Base-by-base conservation (phyloP, 2,797 vertebrate genomes). In the Rhinogobio ventralis region DNA sequence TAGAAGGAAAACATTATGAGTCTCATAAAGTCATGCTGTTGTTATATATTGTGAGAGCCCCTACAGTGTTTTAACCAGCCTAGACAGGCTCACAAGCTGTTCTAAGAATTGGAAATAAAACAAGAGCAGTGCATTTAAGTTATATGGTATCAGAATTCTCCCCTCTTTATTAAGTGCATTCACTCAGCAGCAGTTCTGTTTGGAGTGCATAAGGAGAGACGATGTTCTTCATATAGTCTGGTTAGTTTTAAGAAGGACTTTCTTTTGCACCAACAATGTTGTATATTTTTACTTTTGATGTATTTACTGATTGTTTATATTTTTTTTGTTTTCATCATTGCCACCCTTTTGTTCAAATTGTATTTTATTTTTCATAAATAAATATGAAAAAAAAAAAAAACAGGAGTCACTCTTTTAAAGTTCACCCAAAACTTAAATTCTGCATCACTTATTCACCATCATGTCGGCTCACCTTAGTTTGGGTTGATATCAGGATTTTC, bases 1-100 rank as follows among this genome's bases (percentile, higher is more conserved):
- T 95, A 92, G 93, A 91, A 91, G 91, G 92, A 93, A 93, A 89
- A 89, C 86, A 90, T 94, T 95, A 96, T 91, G 92, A 90, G 90
- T 86, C 91, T 92, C 92, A 90, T 95, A 93, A 94, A 95, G 92
- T 89, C 90, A 72, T 91, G 86, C 91, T 90, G 93, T 85, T 81
- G 81, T 85, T 82, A 66, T 76, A 84, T 87, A 92, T 91, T 89
- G 88, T 53, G 45, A 49, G 90, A 90, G 60, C 86, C 80, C 73
- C 66, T 73, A 42, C 42, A 79, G 83, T 71, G 83, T 45, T 72
- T 85, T 79, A 85, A 72, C 25, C 53, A 72, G 36, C 25, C 67
- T 64, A 68, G 79, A 64, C 39, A 60, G 51, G 13, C 33, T 68
- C 4, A 5, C 46, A 39, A 45, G 75, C 73, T 42, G n/a, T 84